These are phyloP conservation scores for Enteromius argenteus DNA, from an alignment of 2,797 vertebrate species.

Conservation along the genomic window DNA sequence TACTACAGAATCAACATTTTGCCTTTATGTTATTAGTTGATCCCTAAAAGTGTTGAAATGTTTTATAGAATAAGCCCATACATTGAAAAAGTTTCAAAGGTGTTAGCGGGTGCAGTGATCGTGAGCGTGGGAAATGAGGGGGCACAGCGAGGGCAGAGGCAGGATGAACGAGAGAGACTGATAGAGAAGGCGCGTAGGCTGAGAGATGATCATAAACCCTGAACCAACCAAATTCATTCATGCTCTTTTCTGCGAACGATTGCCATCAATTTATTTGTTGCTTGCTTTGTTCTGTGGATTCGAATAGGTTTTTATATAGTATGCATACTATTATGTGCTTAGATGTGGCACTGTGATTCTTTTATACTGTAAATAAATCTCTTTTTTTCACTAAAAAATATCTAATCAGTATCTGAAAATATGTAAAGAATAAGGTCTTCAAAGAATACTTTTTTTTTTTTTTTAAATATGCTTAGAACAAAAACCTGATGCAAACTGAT, in stretches of 20 bases:
- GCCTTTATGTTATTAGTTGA: neutral
- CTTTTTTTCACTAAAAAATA: no score
- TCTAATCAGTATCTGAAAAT: no score
- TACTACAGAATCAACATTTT: neutral
- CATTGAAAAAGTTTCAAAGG: slow-evolving; percentile 20
- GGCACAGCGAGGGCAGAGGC: slow-evolving; percentile 43
- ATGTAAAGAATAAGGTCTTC: no score
- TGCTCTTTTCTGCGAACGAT: neutral
- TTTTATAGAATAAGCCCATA: neutral
- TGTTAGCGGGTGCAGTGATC: slow-evolving; percentile 2
- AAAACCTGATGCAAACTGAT: no score
- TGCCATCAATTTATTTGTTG: neutral
- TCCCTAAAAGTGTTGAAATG: neutral
- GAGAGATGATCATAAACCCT: neutral
- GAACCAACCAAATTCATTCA: slow-evolving; percentile 14
- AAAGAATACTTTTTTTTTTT: no score
- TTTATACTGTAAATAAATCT: neutral
- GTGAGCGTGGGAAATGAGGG: slow-evolving; percentile 51
- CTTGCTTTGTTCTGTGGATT: neutral
- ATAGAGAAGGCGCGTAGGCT: slow-evolving; percentile 6
- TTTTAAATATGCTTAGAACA: no score
- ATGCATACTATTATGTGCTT: neutral
- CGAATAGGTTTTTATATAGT: neutral
- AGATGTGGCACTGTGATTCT: neutral
- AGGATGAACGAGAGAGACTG: slow-evolving; percentile 1